These are phyloP conservation scores for Drosophila cognata DNA, from an alignment of 2,888 invertebrate species.

Conservation along the genomic window DNA sequence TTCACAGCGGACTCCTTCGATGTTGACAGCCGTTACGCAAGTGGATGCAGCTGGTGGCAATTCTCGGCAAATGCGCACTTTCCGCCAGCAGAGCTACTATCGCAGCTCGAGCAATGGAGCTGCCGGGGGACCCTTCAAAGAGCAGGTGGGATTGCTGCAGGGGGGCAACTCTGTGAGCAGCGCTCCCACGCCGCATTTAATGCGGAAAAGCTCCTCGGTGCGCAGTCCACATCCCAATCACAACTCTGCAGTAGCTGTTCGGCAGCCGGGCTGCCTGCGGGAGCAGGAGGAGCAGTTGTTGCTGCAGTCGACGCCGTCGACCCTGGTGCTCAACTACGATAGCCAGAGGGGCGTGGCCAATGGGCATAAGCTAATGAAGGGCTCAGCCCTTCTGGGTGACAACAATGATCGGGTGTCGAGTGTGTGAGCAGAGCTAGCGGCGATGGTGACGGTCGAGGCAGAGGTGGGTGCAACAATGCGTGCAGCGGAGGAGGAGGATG, in stretches of 20 bases:
- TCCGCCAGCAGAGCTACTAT: slow-evolving; percentile 82
- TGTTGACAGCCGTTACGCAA: slow-evolving; percentile 84
- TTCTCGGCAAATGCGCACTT: slow-evolving; percentile 80
- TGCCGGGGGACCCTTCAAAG: slow-evolving; percentile 62
- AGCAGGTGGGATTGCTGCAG: slow-evolving; percentile 79
- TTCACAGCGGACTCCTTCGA: slow-evolving; percentile 84
- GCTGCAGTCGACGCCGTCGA: slow-evolving; percentile 56
- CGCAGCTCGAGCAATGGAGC: slow-evolving; percentile 77
- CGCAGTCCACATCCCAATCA: slow-evolving; percentile 68
- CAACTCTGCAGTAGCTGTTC: slow-evolving; percentile 37
- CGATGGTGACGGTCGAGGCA: slow-evolving; percentile 70
- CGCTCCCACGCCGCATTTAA: slow-evolving; percentile 59
- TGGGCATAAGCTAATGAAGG: slow-evolving; percentile 50
- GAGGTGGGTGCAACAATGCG: slow-evolving; percentile 40
- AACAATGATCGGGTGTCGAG: slow-evolving; percentile 73
- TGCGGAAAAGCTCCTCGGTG: slow-evolving; percentile 70
- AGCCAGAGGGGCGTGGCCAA: slow-evolving; percentile 69
- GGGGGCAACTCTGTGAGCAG: slow-evolving; percentile 48
- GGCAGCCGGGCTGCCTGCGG: slow-evolving; percentile 62
- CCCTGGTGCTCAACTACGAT: slow-evolving; percentile 75
- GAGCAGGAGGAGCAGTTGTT: slow-evolving; percentile 66
- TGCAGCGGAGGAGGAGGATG: slow-evolving; percentile 61
- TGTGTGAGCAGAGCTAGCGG: slow-evolving; percentile 77
- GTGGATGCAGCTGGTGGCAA: slow-evolving; percentile 80
- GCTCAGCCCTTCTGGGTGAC: slow-evolving; percentile 37